Percentiles rank a stretch among this genome's conserved stretches.
Conservation (phyloP, 2,113 vertebrate genomes). For the Todiramphus chloris region DNA sequence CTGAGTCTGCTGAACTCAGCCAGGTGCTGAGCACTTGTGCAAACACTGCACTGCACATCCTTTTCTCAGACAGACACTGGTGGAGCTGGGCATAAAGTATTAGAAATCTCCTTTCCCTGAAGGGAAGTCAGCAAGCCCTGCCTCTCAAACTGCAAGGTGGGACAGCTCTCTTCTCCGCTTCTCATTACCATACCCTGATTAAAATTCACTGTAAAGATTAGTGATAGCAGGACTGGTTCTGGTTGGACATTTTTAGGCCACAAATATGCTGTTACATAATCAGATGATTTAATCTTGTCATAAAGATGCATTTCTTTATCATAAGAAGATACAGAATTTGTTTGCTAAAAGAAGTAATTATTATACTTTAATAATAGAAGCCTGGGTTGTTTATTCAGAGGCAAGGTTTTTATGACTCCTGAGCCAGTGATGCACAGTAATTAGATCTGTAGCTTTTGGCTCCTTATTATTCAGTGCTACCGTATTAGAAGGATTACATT, state of each 20-base stretch:
- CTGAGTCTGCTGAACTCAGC: background rate
- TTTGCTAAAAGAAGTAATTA: constrained; percentile 13
- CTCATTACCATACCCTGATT: background rate
- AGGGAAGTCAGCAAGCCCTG: background rate
- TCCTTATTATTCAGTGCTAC: constrained; percentile 17
- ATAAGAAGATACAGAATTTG: background rate
- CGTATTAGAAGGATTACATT: constrained; percentile 40
- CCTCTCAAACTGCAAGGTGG: background rate
- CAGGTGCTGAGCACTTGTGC: background rate
- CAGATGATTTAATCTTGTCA: constrained; percentile 46
- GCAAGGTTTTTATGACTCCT: constrained; percentile 26
- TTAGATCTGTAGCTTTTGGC: constrained; percentile 33
- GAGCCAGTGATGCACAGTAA: constrained; percentile 40
- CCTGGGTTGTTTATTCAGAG: background rate
- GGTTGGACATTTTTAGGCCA: constrained; percentile 17
- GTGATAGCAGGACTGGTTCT: background rate
- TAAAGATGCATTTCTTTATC: constrained; percentile 20
- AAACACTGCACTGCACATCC: background rate
- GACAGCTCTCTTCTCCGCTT: background rate
- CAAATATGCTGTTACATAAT: constrained; percentile 20
- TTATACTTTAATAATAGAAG: constrained; percentile 12
- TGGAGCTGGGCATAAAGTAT: background rate
- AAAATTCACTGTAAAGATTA: constrained; percentile 28
- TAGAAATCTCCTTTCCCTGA: background rate
- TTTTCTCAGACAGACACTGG: background rate